These are phyloP conservation scores for Geophilus truncorum DNA, from an alignment of 2,888 invertebrate species.

Conservation along the genomic window DNA sequence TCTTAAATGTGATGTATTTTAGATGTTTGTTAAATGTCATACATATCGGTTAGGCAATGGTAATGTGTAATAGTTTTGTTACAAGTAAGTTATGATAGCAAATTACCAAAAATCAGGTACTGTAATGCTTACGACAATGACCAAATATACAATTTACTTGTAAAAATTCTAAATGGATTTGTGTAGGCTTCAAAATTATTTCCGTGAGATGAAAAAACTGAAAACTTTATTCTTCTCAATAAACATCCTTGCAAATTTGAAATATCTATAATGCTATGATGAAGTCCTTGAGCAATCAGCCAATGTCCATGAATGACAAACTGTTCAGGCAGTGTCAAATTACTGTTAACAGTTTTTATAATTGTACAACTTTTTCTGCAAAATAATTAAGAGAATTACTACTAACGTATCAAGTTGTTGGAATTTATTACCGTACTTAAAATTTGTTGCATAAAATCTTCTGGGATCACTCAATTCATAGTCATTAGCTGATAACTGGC, in stretches of 20 bases:
- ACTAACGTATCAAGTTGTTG: no score
- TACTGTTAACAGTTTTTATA: no score
- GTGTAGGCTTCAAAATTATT: neutral
- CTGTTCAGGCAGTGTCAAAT: neutral
- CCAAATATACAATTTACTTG: no score
- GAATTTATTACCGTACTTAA: neutral
- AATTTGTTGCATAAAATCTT: neutral
- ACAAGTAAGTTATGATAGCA: no score
- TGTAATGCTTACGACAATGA: no score
- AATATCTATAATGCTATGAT: neutral
- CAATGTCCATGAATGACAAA: neutral
- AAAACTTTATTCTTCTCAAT: neutral
- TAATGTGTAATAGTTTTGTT: no score
- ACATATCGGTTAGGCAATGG: no score
- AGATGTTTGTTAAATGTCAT: no score
- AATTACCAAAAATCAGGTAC: no score
- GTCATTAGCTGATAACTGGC: neutral
- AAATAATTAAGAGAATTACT: no score
- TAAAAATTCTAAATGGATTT: neutral
- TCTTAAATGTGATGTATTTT: no score
- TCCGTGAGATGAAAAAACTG: neutral
- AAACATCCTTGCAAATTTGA: neutral
- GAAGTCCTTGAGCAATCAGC: conserved; percentile 13
- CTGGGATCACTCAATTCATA: neutral
- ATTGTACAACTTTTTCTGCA: no score